phyloP scores from a whole-genome alignment of 1,140 invertebrate genomes.

The Dysdera silvatica region DNA sequence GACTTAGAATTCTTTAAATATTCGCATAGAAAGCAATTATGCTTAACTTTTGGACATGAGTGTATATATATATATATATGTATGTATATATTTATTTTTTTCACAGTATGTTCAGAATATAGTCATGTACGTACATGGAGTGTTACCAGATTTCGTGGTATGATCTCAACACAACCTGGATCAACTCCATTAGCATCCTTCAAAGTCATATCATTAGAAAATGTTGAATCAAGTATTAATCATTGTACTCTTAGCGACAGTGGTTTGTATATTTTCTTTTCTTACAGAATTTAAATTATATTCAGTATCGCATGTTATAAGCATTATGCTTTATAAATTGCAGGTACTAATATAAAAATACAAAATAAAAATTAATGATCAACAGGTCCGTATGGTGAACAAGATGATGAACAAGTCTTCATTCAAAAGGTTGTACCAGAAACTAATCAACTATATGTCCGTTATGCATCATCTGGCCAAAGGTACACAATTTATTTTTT shows the following conservation, averaged over 20 bases:
- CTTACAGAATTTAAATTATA: not conserved
- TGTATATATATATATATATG: not conserved
- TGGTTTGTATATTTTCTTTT: constrained; percentile 46
- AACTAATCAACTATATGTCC: constrained; percentile 86
- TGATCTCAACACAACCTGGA: constrained; percentile 97
- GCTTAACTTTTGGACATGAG: not conserved
- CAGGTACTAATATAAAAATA: not conserved
- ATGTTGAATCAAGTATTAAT: constrained; percentile 65
- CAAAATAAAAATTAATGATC: constrained; percentile 2
- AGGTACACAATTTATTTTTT: constrained; percentile 49
- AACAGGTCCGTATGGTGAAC: constrained; percentile 88
- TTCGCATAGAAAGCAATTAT: too few relatives aligned
- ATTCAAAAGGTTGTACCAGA: constrained; percentile 96
- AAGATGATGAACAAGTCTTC: constrained; percentile 95
- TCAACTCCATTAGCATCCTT: constrained; percentile 93
- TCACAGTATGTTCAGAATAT: constrained; percentile 84
- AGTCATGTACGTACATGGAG: constrained; percentile 96
- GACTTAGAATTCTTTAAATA: too few relatives aligned
- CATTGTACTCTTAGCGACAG: constrained; percentile 72
- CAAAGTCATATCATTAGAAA: constrained; percentile 86
- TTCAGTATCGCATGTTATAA: too few relatives aligned
- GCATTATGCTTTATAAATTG: too few relatives aligned
- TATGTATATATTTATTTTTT: not conserved
- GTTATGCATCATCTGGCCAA: constrained; percentile 89
- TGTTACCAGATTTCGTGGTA: constrained; percentile 80